Evolutionary conservation across 2,113 vertebrate species (phyloP).

Genomic region (Melanerpes formicivorus): DNA sequence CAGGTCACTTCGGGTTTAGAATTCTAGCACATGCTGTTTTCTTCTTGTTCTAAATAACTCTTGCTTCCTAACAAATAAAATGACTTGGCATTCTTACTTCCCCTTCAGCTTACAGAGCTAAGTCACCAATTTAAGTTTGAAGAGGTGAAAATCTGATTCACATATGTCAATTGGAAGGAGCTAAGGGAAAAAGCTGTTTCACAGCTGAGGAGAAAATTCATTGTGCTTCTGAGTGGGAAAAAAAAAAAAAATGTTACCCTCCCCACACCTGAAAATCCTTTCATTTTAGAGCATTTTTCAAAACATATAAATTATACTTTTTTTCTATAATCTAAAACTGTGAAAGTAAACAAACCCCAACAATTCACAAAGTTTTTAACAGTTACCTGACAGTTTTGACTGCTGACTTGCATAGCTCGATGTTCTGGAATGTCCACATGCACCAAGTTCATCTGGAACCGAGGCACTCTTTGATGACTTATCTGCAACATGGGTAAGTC

Average conservation of each 20-base stretch:
- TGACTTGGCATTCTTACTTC: not conserved
- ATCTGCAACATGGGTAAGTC: slow-evolving; percentile 71
- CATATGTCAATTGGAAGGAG: not conserved
- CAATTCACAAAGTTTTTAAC: not conserved
- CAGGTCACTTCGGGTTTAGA: not conserved
- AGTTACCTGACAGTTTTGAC: slow-evolving; percentile 92
- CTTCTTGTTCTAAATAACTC: not conserved
- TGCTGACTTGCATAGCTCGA: slow-evolving; percentile 93
- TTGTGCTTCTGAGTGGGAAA: not conserved
- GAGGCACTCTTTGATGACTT: slow-evolving; percentile 81
- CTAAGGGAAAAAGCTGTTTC: not conserved
- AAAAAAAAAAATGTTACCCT: not conserved
- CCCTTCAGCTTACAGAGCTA: not conserved
- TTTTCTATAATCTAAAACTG: not conserved
- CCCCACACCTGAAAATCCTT: not conserved
- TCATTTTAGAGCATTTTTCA: not conserved
- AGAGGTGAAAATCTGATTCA: not conserved
- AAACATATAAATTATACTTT: not conserved
- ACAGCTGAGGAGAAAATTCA: not conserved
- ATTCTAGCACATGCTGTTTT: not conserved
- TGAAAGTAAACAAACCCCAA: not conserved
- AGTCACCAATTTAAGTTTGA: not conserved
- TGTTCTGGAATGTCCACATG: slow-evolving; percentile 89
- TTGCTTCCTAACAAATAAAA: not conserved
- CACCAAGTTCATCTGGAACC: slow-evolving; percentile 86